phyloP scores from a whole-genome alignment of 2,113 vertebrate genomes.

The Hylia prasina region DNA sequence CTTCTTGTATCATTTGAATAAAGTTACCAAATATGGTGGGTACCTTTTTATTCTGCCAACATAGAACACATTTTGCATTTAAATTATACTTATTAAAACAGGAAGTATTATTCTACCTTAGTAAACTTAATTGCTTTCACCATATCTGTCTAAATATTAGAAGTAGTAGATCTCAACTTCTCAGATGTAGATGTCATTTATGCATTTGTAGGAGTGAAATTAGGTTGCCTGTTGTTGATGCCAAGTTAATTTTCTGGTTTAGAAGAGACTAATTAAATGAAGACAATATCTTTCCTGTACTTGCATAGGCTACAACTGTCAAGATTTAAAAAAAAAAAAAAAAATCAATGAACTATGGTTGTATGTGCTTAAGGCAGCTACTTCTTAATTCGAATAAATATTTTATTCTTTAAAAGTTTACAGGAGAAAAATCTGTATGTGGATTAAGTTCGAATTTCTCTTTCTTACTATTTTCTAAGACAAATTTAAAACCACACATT shows the following conservation, averaged over 20 bases:
- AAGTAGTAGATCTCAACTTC: neutral
- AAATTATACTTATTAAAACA: neutral
- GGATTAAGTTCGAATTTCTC: neutral
- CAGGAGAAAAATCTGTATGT: neutral
- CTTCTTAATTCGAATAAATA: neutral
- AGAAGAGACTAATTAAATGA: slow-evolving; percentile 17
- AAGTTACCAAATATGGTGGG: neutral
- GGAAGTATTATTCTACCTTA: neutral
- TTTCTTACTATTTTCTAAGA: neutral
- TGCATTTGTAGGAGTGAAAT: neutral
- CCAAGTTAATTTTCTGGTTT: slow-evolving; percentile 25
- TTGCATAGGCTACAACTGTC: neutral
- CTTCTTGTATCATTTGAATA: neutral
- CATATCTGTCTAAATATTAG: neutral
- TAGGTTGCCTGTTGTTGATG: neutral
- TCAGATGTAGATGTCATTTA: neutral
- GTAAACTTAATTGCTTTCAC: slow-evolving; percentile 12
- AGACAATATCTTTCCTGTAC: neutral
- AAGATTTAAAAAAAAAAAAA: neutral
- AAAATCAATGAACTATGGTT: neutral
- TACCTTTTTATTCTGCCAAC: neutral
- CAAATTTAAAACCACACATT: neutral
- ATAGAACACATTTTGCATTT: slow-evolving; percentile 1
- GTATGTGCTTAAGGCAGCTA: neutral
- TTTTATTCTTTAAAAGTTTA: neutral